A percentile compares a stretch with the other conserved stretches of the same genome.
Conservation (phyloP, 2,797 vertebrate genomes). For the Hyperoplus immaculatus region DNA sequence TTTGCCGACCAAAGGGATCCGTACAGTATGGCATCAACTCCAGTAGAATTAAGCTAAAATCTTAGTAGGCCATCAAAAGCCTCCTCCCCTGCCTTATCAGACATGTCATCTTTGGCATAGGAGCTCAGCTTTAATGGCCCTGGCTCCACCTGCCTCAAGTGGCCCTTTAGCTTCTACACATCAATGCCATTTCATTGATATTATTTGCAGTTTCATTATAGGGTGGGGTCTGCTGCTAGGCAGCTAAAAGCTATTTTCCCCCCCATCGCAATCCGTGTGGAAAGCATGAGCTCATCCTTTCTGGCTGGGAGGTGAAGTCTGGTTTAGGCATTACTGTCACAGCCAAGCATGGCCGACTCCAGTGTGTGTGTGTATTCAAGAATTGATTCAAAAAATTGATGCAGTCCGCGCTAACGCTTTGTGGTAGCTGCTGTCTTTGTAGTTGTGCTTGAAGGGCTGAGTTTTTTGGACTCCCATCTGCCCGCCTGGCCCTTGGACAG, state of each 20-base stretch:
- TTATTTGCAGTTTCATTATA: conserved; percentile 74
- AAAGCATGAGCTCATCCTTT: conserved; percentile 83
- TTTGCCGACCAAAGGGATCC: conserved; percentile 34
- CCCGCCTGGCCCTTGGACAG: conserved; percentile 80
- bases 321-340: conserved; percentile 80
- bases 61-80: conserved; percentile 68
- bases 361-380: not conserved
- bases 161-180: conserved; percentile 4
- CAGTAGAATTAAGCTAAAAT: conserved; percentile 51
- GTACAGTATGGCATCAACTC: conserved; percentile 28
- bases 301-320: conserved; percentile 81
- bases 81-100: conserved; percentile 61
- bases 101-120: conserved; percentile 54
- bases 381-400: conserved; percentile 46
- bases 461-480: conserved; percentile 68
- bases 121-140: conserved; percentile 22
- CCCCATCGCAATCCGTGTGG: conserved; percentile 66
- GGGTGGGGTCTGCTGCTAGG: conserved; percentile 86
- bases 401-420: conserved; percentile 17
- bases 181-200: conserved; percentile 53
- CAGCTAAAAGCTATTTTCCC: conserved; percentile 66
- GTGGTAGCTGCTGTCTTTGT: conserved; percentile 40
- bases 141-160: conserved; percentile 27
- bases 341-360: conserved; percentile 53
- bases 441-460: conserved; percentile 32